Conservation (phyloP, 2,888 invertebrate genomes). For the Bibio marci region DNA sequence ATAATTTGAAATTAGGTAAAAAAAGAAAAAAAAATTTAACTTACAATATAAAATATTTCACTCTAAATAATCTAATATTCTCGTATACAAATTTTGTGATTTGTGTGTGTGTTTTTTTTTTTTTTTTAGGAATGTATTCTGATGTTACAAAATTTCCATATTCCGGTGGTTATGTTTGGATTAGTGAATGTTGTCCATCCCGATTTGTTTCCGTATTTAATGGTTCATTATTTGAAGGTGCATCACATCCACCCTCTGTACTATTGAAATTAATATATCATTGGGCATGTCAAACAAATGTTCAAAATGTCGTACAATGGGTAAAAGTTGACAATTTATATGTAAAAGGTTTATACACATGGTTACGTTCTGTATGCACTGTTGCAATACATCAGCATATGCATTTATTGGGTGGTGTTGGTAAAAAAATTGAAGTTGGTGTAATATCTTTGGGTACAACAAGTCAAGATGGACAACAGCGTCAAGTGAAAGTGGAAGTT, state of each 20-base stretch:
- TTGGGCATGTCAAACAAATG: constrained; percentile 82
- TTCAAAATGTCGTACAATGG: constrained; percentile 79
- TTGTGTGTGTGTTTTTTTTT: neutral
- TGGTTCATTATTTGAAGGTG: constrained; percentile 73
- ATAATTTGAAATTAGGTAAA: constrained; percentile 54
- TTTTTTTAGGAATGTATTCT: constrained; percentile 55
- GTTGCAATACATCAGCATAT: constrained; percentile 64
- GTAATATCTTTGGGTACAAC: constrained; percentile 79
- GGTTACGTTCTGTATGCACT: constrained; percentile 60
- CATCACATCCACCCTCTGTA: constrained; percentile 67
- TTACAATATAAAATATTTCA: no score
- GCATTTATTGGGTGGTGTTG: constrained; percentile 51
- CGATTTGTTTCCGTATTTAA: constrained; percentile 74
- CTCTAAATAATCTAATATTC: no score
- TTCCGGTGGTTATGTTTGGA: constrained; percentile 85
- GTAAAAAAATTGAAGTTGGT: constrained; percentile 57
- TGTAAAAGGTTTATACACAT: constrained; percentile 47
- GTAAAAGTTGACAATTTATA: constrained; percentile 60
- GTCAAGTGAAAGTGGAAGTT: constrained; percentile 78
- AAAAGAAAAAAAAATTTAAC: neutral
- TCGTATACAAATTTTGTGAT: no score
- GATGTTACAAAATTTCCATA: constrained; percentile 71
- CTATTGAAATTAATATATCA: constrained; percentile 74
- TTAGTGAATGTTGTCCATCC: constrained; percentile 71
- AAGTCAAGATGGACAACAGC: constrained; percentile 53